Evolutionary conservation across 1,140 invertebrate genomes (phyloP).

Genomic region (Tetramorium parvispinum): DNA sequence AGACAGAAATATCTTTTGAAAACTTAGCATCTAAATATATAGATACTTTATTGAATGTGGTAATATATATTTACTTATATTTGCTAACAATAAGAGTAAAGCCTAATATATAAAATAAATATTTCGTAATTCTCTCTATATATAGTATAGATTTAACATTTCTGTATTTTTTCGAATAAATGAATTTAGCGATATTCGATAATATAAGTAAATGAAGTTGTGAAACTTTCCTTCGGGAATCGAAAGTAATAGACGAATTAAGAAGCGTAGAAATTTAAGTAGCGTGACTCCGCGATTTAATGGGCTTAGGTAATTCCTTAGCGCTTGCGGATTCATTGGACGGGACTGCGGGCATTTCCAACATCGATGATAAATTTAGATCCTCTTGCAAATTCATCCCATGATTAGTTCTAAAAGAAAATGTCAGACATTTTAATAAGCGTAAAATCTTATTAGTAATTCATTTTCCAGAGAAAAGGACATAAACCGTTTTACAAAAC

Average conservation of each 20-base stretch:
- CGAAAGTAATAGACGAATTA: conserved; percentile 15
- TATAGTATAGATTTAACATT: background rate
- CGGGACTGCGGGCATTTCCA: conserved; percentile 71
- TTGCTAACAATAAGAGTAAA: background rate
- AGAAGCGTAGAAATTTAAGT: conserved; percentile 30
- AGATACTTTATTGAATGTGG: background rate
- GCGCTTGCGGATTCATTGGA: conserved; percentile 56
- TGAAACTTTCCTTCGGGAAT: background rate
- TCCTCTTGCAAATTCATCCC: conserved; percentile 64
- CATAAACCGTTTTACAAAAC: background rate
- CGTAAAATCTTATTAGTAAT: background rate
- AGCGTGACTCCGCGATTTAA: conserved; percentile 48
- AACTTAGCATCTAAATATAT: background rate
- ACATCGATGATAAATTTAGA: conserved; percentile 46
- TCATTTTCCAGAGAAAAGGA: background rate
- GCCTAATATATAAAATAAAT: conserved; percentile 41
- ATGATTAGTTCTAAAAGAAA: conserved; percentile 39
- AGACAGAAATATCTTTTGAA: background rate
- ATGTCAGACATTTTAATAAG: background rate
- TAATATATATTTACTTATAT: conserved; percentile 22
- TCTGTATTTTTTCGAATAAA: background rate
- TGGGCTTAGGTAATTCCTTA: conserved; percentile 76
- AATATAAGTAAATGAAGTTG: background rate
- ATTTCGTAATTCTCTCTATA: background rate
- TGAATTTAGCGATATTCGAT: background rate